These are phyloP conservation scores for Helicoverpa zea DNA, from an alignment of 1,140 invertebrate species.

Conservation along the genomic window DNA sequence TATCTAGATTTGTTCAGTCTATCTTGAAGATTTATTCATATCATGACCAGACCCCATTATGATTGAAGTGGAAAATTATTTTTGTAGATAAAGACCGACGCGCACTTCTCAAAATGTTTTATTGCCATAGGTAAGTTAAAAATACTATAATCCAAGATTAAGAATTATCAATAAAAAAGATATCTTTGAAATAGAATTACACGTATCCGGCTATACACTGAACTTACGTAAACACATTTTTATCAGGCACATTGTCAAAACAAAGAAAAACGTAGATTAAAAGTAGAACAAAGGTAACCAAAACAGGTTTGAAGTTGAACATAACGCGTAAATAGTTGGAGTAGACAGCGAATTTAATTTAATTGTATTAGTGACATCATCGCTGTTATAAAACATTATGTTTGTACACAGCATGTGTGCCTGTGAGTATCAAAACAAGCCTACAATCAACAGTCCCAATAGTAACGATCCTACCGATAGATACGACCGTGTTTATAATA, in stretches of 20 bases:
- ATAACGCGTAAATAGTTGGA: conserved; percentile 55
- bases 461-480: conserved; percentile 22
- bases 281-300: conserved; percentile 37
- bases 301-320: conserved; percentile 62
- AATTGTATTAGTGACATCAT: conserved; percentile 68
- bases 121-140: conserved; percentile 14
- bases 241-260: conserved; percentile 35
- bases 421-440: conserved; percentile 40
- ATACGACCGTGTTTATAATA: conserved; percentile 37
- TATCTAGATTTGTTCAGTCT: conserved; percentile 4
- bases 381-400: conserved; percentile 63
- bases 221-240: conserved; percentile 8
- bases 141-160: conserved; percentile 31
- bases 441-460: conserved; percentile 24
- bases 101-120: not conserved
- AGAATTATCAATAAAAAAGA: conserved; percentile 16
- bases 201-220: conserved; percentile 22
- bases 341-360: conserved; percentile 52
- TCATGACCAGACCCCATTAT: not conserved
- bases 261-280: not conserved
- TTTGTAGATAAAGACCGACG: not conserved
- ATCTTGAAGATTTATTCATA: not conserved
- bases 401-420: conserved; percentile 31
- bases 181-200: conserved; percentile 22
- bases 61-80: too few relatives aligned